phyloP scores from a whole-genome alignment of 2,888 invertebrate genomes.

The Zeuzera pyrina region DNA sequence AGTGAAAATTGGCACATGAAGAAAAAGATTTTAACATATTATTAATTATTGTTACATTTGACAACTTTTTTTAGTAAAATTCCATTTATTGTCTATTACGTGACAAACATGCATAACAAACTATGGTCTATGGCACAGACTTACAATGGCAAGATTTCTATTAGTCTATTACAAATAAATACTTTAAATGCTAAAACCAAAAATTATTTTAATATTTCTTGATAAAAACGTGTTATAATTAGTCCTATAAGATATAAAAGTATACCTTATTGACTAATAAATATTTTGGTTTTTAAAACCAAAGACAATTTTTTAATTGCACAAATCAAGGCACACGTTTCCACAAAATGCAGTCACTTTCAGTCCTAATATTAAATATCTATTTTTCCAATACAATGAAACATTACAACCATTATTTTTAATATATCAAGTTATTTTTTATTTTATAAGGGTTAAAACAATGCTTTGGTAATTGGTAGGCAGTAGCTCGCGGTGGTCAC shows the following conservation, averaged over 20 bases:
- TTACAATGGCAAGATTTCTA: no score
- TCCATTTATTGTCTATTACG: no score
- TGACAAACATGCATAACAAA: no score
- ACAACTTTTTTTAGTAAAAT: no score
- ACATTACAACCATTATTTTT: background rate
- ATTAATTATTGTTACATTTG: no score
- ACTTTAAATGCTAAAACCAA: no score
- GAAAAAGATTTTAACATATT: no score
- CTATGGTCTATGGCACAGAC: no score
- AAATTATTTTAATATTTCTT: no score
- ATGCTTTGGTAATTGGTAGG: conserved; percentile 49
- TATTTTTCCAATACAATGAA: background rate
- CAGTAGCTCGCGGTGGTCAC: conserved; percentile 32
- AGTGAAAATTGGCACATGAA: no score
- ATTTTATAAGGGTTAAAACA: conserved; percentile 14
- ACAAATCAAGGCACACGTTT: conserved; percentile 30
- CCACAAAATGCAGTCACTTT: conserved; percentile 24
- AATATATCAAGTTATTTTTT: background rate
- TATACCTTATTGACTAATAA: conserved; percentile 23
- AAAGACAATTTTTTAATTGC: conserved; percentile 18
- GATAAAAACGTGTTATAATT: no score
- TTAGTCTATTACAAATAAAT: no score
- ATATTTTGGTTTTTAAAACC: conserved; percentile 3
- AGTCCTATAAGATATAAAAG: conserved; percentile 16
- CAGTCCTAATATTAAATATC: conserved; percentile 18